Conservation (phyloP, 2,113 vertebrate genomes). For the Lycocorax pyrrhopterus region DNA sequence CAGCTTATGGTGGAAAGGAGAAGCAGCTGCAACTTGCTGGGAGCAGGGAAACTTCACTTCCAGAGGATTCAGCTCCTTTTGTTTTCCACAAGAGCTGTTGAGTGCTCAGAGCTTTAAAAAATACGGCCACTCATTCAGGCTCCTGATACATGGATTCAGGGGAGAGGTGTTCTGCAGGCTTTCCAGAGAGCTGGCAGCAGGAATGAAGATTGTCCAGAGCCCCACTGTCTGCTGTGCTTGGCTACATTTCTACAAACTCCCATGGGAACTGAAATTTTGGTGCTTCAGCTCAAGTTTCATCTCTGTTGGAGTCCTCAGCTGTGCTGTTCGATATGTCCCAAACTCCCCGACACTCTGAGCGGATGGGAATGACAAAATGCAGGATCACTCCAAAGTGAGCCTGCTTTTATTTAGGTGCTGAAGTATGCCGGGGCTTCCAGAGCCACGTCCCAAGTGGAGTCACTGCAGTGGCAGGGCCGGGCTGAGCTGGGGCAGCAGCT, state of each 20-base stretch:
- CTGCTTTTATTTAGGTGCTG: not conserved
- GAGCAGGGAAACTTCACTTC: not conserved
- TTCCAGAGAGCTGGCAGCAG: not conserved
- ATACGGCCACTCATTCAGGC: not conserved
- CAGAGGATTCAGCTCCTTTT: constrained; percentile 10
- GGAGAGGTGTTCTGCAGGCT: not conserved
- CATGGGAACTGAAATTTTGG: not conserved
- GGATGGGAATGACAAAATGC: too few relatives aligned
- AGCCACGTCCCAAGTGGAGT: fast-evolving
- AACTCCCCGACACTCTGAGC: fast-evolving
- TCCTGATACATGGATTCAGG: not conserved
- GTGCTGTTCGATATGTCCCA: not conserved
- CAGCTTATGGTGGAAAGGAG: not conserved
- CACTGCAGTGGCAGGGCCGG: not conserved
- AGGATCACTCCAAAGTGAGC: not conserved
- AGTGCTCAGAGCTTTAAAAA: not conserved
- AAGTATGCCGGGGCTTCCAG: fast-evolving
- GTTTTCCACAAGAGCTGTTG: constrained; percentile 20
- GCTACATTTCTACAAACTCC: not conserved
- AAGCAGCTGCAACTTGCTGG: constrained; percentile 30
- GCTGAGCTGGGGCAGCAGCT: not conserved
- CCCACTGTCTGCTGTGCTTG: not conserved
- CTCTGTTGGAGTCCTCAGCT: not conserved
- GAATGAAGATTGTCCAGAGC: not conserved
- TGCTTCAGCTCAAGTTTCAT: not conserved